These are phyloP conservation scores for Archocentrus centrarchus DNA, from an alignment of 2,113 vertebrate genomes.

Conservation along the genomic window DNA sequence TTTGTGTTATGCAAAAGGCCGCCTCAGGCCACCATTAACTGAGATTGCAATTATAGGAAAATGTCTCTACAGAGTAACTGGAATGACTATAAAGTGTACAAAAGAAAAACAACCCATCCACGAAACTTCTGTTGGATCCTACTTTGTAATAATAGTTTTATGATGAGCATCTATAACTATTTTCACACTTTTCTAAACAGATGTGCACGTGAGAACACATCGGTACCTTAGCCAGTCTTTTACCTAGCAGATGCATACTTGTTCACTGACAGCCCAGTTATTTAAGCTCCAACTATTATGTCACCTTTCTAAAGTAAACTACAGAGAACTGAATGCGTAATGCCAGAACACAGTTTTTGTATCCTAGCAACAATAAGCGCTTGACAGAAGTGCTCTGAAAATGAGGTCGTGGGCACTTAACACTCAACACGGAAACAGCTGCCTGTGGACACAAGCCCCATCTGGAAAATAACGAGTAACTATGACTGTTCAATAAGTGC, in stretches of 20 bases:
- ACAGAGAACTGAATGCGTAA: background rate
- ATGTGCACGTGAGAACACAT: background rate
- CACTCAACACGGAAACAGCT: background rate
- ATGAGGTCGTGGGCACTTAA: background rate
- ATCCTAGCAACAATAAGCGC: conserved; percentile 8
- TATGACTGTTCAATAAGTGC: background rate
- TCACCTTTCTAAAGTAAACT: background rate
- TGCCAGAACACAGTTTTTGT: background rate
- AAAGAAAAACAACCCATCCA: background rate
- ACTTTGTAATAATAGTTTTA: background rate
- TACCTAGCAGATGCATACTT: background rate
- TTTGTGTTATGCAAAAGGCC: background rate
- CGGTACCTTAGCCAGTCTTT: background rate
- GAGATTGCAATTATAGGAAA: background rate
- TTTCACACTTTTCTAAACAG: background rate
- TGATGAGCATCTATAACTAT: background rate
- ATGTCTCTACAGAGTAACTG: background rate
- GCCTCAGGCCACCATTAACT: background rate
- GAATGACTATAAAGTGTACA: background rate
- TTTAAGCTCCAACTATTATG: background rate
- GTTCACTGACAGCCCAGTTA: conserved; percentile 5
- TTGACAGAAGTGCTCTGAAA: background rate
- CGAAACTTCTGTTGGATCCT: background rate
- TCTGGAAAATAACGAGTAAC: background rate
- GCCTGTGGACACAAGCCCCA: background rate